Evolutionary conservation across 2,113 vertebrate species (phyloP), one percentile per base, ranked within the genome.

Genomic region (Haliaeetus leucogaster): DNA sequence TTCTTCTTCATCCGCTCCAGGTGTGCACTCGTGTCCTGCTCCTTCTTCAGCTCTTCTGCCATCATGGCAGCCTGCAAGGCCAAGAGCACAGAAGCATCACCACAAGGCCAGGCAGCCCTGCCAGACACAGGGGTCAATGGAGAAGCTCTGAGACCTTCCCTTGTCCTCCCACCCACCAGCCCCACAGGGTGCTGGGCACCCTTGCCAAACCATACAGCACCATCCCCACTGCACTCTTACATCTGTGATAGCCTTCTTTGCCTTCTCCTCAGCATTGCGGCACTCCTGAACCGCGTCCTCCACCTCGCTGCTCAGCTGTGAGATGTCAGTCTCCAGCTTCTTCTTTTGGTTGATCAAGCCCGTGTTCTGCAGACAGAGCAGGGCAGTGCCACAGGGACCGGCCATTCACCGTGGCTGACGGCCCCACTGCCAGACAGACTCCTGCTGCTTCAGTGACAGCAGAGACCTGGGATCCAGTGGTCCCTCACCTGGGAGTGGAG

Each of bases 1-100:
- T 99, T 99, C 98, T 99, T 99, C 98, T 99, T 99, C 99, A 99
- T 99, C 76, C 99, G 98, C 72, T 99, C 99, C 89, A 99, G 97
- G 93, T 99, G 99, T 0, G 99, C 97, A 0, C 98, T 99, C 0
- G 99, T 99, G 97, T 99, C 99, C 97, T 99, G 99, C 97, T 99
- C 99, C 96, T 99, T 99, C 97, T 99, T 99, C 95, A 99, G 98
- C 96, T 99, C 99, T 93, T 99, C 99, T 2, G 99, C 99, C 99
- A 99, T 99, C 99, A 99, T 99, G 82, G 99, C 99, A 5, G 99
- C 99, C 99, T 99, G 90, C 4, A 3, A 70, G 45, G 29, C 58
- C 94, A 47, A 55, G 34, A 26, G 66, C 42, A 50, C 12, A 19
- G 26, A 80, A 21, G 43, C 45, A 34, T 95, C 79, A 79, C 22